Base-by-base conservation (phyloP, 2,888 invertebrate species). In the Athalia cordata region DNA sequence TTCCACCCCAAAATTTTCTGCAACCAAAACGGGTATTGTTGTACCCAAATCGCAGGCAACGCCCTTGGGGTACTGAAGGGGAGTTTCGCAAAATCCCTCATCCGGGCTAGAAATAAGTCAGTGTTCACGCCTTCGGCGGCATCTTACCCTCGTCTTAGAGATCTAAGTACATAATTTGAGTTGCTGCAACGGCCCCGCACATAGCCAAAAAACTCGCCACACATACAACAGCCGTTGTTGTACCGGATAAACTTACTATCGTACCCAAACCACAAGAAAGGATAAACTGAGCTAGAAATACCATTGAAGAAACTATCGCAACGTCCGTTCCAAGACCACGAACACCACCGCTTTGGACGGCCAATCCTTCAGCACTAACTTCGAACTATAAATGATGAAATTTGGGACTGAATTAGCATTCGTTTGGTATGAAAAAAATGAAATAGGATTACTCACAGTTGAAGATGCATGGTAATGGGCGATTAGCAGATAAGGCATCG, bases 291-390 rank as follows among this genome's bases (percentile, higher is more conserved):
- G 98, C 98, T 81, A 98, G 93, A 89, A 99, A 99, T 3, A 97
- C 98, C 95, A 98, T 98, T 87, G 96, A 97, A 87, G 97, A 97
- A 57, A 99, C 96, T 76, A 98, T 94, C 0, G 98, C 98, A 0
- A 99, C 95, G 89, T 99, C 98, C 0, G 98, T 99, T 6, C 98
- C 98, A 76, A 99, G 92, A 5, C 98, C 98, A 8, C 98, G 94
- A n/a, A 95, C 92, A 78, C 93, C 93, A 0, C 93, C 93, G 68
- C 93, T 92, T 79, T 92, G 87, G 82, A 92, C 91, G 5, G 92
- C 91, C 81, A 92, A 91, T 1, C 93, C 94, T 47, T 92, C 92
- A 59, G 88, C 86, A 57, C 92, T 92, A 47, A 93, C 86, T 84
- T 93, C 93, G 87, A 95, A 95, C 94, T 94, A 84, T 79, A 91